Conservation (phyloP, 2,888 invertebrate species). For the Sericinus montela region DNA sequence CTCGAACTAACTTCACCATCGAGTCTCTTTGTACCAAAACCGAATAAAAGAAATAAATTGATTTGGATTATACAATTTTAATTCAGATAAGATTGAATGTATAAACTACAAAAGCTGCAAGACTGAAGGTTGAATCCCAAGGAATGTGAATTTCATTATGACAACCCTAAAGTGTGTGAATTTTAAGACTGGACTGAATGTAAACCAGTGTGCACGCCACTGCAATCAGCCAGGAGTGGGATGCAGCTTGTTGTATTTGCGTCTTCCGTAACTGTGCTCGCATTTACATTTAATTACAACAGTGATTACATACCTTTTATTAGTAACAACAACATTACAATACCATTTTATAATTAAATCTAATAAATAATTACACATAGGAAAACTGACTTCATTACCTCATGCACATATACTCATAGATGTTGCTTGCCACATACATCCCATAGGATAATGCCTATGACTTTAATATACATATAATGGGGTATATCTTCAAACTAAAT, state of each 20-base stretch:
- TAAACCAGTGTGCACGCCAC: conserved; percentile 68
- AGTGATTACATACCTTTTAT: conserved; percentile 40
- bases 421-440: conserved; percentile 8
- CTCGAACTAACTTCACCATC: background rate
- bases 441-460: conserved; percentile 4
- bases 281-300: conserved; percentile 45
- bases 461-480: background rate
- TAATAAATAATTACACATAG: conserved; percentile 24
- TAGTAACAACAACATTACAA: conserved; percentile 39
- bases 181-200: conserved; percentile 62
- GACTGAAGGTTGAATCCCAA: background rate
- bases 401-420: conserved; percentile 10
- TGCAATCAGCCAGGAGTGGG: conserved; percentile 51
- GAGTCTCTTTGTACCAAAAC: background rate
- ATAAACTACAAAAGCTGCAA: background rate
- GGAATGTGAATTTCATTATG: too few relatives aligned
- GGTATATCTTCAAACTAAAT: background rate
- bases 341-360: conserved; percentile 31
- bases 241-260: conserved; percentile 76
- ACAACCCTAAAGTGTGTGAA: background rate
- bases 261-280: conserved; percentile 62
- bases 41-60: background rate
- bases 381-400: conserved; percentile 4
- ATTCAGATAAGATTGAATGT: background rate
- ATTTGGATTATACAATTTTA: background rate